Evolutionary conservation across 1,140 invertebrate genomes (phyloP).

Genomic region (Thalassaphorura encarpata): DNA sequence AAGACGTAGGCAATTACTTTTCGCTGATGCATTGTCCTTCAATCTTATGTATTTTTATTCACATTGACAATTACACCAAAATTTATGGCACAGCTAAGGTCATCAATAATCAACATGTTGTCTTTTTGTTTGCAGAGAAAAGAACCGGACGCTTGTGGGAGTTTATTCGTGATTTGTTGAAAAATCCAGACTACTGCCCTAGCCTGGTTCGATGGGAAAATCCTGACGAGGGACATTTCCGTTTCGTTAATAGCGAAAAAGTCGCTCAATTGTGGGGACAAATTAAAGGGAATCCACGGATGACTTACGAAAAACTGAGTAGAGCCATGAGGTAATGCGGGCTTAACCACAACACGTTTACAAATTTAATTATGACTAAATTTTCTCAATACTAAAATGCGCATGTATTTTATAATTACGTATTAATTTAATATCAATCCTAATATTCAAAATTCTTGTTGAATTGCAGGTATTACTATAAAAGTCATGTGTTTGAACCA

Average conservation of each 20-base stretch:
- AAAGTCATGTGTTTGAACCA: slow-evolving; percentile 64
- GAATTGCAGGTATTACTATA: slow-evolving; percentile 67
- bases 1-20: no score
- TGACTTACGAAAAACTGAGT: slow-evolving; percentile 91
- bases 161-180: slow-evolving; percentile 67
- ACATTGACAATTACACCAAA: background rate
- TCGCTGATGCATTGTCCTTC: no score
- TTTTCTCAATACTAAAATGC: no score
- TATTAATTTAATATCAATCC: no score
- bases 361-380: background rate
- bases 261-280: slow-evolving; percentile 81
- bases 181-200: slow-evolving; percentile 64
- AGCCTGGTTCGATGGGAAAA: slow-evolving; percentile 79
- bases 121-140: slow-evolving; percentile 40
- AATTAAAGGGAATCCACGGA: slow-evolving; percentile 73
- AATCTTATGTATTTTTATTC: no score
- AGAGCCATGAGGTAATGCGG: slow-evolving; percentile 70
- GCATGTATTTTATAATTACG: no score
- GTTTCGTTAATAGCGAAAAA: slow-evolving; percentile 80
- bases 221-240: slow-evolving; percentile 69
- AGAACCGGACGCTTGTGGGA: slow-evolving; percentile 62
- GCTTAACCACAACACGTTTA: background rate
- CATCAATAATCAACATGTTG: background rate
- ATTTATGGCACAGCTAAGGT: background rate
- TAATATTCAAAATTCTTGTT: slow-evolving; percentile 8